Conservation (phyloP, 2,113 vertebrate genomes). For the Cinclus cinclus region DNA sequence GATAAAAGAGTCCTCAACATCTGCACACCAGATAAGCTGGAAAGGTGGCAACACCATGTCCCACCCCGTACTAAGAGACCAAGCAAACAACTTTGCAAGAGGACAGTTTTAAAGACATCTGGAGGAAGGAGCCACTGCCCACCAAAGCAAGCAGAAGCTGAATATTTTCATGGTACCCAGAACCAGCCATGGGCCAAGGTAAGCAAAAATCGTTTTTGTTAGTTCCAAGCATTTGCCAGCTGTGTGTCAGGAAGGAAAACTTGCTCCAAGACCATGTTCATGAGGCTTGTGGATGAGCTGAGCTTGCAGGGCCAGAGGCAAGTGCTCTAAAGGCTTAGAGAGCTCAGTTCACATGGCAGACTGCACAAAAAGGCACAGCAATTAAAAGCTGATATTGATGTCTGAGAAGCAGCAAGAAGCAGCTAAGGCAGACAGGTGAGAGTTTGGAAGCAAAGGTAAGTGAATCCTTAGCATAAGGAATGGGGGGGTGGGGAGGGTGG, state of each 20-base stretch:
- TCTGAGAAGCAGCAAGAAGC: background rate
- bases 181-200: constrained; percentile 59
- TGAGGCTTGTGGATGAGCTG: background rate
- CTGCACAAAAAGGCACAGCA: background rate
- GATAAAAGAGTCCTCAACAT: constrained; percentile 28
- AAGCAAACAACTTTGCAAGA: constrained; percentile 5
- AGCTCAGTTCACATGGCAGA: background rate
- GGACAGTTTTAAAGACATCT: background rate
- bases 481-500: too few species aligned
- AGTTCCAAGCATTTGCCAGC: background rate
- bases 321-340: background rate
- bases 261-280: background rate
- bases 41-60: background rate
- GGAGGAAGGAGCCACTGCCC: background rate
- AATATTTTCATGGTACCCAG: background rate
- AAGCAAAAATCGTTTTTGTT: constrained; percentile 11
- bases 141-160: background rate
- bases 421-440: background rate
- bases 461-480: background rate
- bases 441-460: background rate
- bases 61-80: background rate
- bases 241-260: background rate
- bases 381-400: background rate
- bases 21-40: constrained; percentile 40
- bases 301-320: background rate